Percentiles rank a stretch among this genome's conserved stretches.
phyloP scores from a whole-genome alignment of 2,797 vertebrate species.

The Hephaestus fuliginosus region DNA sequence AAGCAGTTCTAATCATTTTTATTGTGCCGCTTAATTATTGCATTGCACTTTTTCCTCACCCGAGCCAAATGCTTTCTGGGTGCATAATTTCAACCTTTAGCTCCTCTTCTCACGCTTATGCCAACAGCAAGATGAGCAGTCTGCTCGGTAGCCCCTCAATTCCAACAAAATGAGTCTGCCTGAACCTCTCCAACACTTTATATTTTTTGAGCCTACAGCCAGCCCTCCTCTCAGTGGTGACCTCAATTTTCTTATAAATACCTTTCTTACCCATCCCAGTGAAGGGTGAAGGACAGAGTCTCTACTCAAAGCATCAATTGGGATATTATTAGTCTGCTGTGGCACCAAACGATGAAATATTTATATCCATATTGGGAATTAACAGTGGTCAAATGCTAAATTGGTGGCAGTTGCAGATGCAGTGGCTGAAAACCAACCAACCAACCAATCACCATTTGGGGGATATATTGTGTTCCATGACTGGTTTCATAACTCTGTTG shows the following conservation, averaged over 20 bases:
- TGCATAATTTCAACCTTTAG: constrained; percentile 86
- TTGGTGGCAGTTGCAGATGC: constrained; percentile 31
- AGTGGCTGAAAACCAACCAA: constrained; percentile 26
- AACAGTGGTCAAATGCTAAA: constrained; percentile 46
- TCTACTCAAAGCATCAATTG: constrained; percentile 74
- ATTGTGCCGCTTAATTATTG: constrained; percentile 89
- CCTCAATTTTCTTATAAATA: constrained; percentile 83
- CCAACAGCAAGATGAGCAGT: constrained; percentile 82
- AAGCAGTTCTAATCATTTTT: constrained; percentile 91
- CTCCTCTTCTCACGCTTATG: constrained; percentile 77
- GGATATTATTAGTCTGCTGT: constrained; percentile 74
- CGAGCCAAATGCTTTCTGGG: constrained; percentile 85
- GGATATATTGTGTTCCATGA: not conserved
- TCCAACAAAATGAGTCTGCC: constrained; percentile 73
- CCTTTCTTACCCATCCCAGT: constrained; percentile 68
- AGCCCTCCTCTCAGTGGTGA: constrained; percentile 74
- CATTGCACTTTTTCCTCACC: constrained; percentile 79
- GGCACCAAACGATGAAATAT: constrained; percentile 71
- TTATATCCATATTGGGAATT: constrained; percentile 58
- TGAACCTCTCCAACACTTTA: constrained; percentile 76
- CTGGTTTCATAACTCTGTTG: constrained; percentile 12
- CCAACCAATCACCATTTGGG: not conserved
- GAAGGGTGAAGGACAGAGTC: constrained; percentile 78
- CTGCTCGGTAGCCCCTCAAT: constrained; percentile 69
- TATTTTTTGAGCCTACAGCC: constrained; percentile 78